These are phyloP conservation scores for Calameuta filiformis DNA, from an alignment of 2,888 invertebrate genomes.

Conservation along the genomic window DNA sequence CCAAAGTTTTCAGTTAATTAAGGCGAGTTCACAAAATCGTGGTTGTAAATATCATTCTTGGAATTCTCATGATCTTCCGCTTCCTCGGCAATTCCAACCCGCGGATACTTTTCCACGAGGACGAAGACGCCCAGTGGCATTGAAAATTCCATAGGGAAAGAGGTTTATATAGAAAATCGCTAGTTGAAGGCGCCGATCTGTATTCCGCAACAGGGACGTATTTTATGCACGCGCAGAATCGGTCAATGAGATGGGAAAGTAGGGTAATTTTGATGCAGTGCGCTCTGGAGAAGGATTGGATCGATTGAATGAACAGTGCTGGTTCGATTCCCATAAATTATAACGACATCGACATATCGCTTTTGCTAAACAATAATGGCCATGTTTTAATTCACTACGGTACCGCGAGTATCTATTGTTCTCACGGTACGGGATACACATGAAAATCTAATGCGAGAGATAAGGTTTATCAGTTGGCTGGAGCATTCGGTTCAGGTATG, in stretches of 20 bases:
- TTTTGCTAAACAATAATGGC: not conserved
- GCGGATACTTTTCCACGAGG: not conserved
- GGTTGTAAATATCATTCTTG: not conserved
- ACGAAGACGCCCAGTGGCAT: not conserved
- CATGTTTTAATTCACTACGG: not conserved
- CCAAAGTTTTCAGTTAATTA: conserved; percentile 7
- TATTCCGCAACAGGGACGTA: not conserved
- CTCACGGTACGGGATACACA: not conserved
- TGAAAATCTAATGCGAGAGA: not conserved
- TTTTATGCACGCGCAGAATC: not conserved
- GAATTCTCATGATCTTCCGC: not conserved
- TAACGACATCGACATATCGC: not conserved
- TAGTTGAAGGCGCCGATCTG: not conserved
- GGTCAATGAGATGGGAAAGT: not conserved
- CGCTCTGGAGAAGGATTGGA: not conserved
- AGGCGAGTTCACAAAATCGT: not conserved
- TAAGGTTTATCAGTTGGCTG: not conserved
- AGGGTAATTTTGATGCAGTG: not conserved
- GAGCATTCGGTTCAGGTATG: not conserved
- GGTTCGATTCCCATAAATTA: not conserved
- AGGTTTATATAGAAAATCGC: not conserved
- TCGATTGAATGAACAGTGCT: not conserved
- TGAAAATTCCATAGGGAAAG: not conserved
- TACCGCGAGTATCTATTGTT: not conserved
- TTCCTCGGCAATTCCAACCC: not conserved